Evolutionary conservation across 2,888 invertebrate species (phyloP).

Genomic region (Ecliptopera silaceata): DNA sequence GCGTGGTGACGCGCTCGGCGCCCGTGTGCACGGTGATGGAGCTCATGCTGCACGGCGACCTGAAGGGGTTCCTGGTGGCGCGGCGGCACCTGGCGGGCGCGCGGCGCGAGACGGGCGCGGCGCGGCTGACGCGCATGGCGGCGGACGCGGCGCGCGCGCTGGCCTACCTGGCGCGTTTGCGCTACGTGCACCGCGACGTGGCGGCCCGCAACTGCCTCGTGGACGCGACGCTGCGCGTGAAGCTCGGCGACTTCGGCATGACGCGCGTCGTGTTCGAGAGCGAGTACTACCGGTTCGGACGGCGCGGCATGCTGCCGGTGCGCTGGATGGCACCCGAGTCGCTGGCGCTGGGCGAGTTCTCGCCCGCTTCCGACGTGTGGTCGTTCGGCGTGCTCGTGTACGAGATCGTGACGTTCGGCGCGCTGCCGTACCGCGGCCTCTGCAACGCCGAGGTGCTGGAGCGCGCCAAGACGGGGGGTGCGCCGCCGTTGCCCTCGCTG

Average conservation of each 20-base stretch:
- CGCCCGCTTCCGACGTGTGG: constrained; percentile 95
- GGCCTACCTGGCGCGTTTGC: constrained; percentile 91
- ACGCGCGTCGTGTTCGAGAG: constrained; percentile 93
- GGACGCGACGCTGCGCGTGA: constrained; percentile 88
- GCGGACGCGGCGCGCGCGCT: constrained; percentile 93
- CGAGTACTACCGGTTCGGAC: constrained; percentile 94
- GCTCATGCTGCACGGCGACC: constrained; percentile 95
- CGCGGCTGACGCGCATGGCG: constrained; percentile 93
- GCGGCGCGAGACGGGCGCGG: constrained; percentile 88
- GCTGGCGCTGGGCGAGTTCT: constrained; percentile 91
- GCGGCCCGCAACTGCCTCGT: constrained; percentile 91
- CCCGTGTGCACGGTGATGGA: constrained; percentile 97
- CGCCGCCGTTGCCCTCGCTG: constrained; percentile 88
- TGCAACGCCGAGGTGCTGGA: constrained; percentile 93
- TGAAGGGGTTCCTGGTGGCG: constrained; percentile 94
- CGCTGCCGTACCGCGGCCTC: constrained; percentile 94
- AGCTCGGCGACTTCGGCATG: constrained; percentile 96
- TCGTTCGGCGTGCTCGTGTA: constrained; percentile 94
- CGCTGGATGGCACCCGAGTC: constrained; percentile 98
- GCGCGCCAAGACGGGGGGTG: constrained; percentile 89
- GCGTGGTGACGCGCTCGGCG: constrained; percentile 93
- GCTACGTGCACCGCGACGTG: constrained; percentile 95
- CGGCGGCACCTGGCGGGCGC: constrained; percentile 90
- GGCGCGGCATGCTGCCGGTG: constrained; percentile 94
- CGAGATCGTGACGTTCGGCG: constrained; percentile 95